These are phyloP conservation scores for Capricornis sumatraensis DNA, from an alignment of 2,113 vertebrate species.

Conservation along the genomic window DNA sequence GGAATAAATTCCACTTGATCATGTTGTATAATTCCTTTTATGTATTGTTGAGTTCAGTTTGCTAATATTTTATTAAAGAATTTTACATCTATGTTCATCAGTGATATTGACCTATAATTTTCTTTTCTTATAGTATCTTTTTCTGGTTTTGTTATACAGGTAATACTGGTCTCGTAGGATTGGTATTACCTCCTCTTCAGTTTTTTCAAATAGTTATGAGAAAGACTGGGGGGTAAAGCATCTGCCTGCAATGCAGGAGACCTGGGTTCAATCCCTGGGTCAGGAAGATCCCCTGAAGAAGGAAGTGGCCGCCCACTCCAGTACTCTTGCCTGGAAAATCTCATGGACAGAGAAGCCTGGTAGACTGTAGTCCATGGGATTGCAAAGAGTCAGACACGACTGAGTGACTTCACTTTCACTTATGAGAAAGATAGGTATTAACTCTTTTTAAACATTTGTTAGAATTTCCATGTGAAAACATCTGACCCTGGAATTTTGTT, in stretches of 20 bases:
- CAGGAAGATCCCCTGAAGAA: too few species aligned
- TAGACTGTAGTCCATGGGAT: too few species aligned
- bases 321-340: too few species aligned
- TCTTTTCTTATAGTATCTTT: neutral
- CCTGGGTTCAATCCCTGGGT: too few species aligned
- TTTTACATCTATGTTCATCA: neutral
- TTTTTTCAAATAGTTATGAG: neutral
- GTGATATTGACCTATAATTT: neutral
- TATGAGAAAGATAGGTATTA: neutral
- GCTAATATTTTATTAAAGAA: neutral
- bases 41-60: neutral
- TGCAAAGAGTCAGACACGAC: too few species aligned
- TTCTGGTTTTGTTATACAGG: neutral
- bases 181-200: neutral
- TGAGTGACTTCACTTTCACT: too few species aligned
- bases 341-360: too few species aligned
- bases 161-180: neutral
- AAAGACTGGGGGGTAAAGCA: neutral
- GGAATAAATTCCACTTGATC: neutral
- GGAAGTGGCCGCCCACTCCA: too few species aligned
- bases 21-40: neutral
- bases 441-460: neutral
- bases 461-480: neutral
- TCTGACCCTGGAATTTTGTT: neutral
- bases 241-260: too few species aligned